Conservation (phyloP, 2,888 invertebrate genomes). For the Cryptocheilus praepositus region DNA sequence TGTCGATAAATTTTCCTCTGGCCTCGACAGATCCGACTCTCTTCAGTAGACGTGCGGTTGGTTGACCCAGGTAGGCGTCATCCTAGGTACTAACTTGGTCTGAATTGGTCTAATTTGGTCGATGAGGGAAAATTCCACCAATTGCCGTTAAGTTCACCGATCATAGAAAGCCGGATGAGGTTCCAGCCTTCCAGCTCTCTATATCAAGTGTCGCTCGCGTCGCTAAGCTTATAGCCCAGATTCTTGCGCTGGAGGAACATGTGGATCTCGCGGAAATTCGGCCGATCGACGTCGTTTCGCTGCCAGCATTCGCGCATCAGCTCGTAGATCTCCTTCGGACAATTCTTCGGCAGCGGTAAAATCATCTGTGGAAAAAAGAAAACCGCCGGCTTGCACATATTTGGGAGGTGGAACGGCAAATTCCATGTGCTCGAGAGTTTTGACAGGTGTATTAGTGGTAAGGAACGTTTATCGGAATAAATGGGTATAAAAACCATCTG, state of each 20-base stretch:
- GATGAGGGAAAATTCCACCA: conserved; percentile 68
- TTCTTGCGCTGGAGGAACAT: conserved; percentile 89
- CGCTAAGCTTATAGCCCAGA: conserved; percentile 76
- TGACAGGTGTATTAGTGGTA: no score
- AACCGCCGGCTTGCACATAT: background rate
- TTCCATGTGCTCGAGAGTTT: background rate
- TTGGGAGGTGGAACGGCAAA: background rate
- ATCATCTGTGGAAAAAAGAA: conserved; percentile 65
- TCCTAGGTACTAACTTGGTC: conserved; percentile 51
- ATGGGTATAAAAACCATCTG: no score
- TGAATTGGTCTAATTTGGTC: conserved; percentile 54
- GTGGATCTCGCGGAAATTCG: conserved; percentile 89
- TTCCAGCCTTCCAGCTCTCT: conserved; percentile 72
- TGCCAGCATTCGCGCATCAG: conserved; percentile 93
- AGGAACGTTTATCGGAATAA: no score
- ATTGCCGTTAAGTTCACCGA: conserved; percentile 72
- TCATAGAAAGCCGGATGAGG: conserved; percentile 71
- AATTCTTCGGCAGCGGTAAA: conserved; percentile 84
- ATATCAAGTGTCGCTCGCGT: conserved; percentile 70
- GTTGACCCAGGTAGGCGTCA: no score
- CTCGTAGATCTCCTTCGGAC: conserved; percentile 90
- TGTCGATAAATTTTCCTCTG: no score
- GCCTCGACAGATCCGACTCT: no score
- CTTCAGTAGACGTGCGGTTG: no score
- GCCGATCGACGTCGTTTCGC: conserved; percentile 84